A percentile compares a stretch with the other conserved stretches of the same genome.
Evolutionary conservation across 1,140 invertebrate species (phyloP).

Genomic region (Acromyrmex echinatior): DNA sequence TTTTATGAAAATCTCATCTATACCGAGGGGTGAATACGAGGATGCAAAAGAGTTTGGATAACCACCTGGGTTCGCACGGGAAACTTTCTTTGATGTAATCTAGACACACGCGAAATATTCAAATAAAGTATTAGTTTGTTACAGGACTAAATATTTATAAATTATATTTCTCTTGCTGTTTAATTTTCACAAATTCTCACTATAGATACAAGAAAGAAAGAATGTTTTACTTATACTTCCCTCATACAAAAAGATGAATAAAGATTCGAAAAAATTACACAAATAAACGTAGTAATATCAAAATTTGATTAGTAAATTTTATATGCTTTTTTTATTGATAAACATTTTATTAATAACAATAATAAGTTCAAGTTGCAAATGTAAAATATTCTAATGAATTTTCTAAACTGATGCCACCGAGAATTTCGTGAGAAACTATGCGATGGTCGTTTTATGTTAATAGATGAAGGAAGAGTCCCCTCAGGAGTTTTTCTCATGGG

Average conservation of each 20-base stretch:
- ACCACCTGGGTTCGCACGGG: conserved; percentile 49
- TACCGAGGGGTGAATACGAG: conserved; percentile 23
- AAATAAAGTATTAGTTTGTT: conserved; percentile 2
- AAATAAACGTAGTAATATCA: not conserved
- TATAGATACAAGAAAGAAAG: not conserved
- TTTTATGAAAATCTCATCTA: conserved; percentile 81
- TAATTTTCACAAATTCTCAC: conserved; percentile 21
- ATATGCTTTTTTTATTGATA: not conserved
- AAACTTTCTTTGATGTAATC: conserved; percentile 39
- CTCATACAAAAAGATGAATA: not conserved
- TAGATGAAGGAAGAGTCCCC: conserved; percentile 68
- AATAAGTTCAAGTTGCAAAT: not conserved
- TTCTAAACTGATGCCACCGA: conserved; percentile 17
- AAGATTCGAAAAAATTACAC: not conserved
- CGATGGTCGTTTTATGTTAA: conserved; percentile 74
- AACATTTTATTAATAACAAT: not conserved
- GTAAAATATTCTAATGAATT: conserved; percentile 16
- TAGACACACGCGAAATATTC: conserved; percentile 9
- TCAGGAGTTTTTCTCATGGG: conserved; percentile 71
- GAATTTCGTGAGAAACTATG: conserved; percentile 69
- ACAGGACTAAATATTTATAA: not conserved
- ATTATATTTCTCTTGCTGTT: conserved; percentile 9
- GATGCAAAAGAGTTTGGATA: conserved; percentile 7
- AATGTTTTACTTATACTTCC: not conserved
- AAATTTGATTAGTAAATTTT: not conserved